Base-by-base conservation (phyloP, 2,797 vertebrate genomes). In the Scomberomorus guttatus region DNA sequence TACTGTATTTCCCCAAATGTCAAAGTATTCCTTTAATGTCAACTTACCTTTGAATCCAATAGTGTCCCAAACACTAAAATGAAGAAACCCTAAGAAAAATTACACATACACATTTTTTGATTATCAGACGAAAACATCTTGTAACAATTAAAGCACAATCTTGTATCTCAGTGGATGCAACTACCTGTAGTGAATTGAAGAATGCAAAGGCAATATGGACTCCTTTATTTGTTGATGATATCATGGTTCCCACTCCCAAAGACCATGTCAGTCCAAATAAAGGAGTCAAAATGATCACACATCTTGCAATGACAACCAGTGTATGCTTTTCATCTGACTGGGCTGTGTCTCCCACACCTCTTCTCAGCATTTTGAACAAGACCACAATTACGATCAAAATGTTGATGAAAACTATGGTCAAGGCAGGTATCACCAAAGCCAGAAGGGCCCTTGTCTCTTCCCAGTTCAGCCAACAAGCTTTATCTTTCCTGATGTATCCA, bases 221-320 rank as follows among this genome's bases (percentile, higher is more conserved):
- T 59, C 87, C 92, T n/a, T 13, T 0, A 13, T 85, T 70, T 46
- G 24, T 75, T 42, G 72, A 87, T 0, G 71, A 76, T 22, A 91
- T 0, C 80, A 97, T 62, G 0, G 92, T 96, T 71, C 95, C 96
- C 37, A 99, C 81, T 67, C 98, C 98, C 27, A 99, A 94, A 72
- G 94, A 94, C 98, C 98, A 98, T 1, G 97, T 99, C 52, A 99
- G 94, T 25, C 97, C 97, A 81, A 99, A 91, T 25, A 98, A 91
- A 0, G 97, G 97, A 1, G 97, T 98, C 86, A 99, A 89, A 83
- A 98, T 94, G 29, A 95, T 94, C 13, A 99, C 88, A 63, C 97
- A 97, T 92, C 96, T 97, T 70, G 89, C 64, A 65, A 98, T 95
- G 75, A 97, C 96, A 62, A 95, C 67, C 11, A 98, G 42, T 0